Conservation (phyloP, 1,140 invertebrate genomes). For the Diuraphis noxia region DNA sequence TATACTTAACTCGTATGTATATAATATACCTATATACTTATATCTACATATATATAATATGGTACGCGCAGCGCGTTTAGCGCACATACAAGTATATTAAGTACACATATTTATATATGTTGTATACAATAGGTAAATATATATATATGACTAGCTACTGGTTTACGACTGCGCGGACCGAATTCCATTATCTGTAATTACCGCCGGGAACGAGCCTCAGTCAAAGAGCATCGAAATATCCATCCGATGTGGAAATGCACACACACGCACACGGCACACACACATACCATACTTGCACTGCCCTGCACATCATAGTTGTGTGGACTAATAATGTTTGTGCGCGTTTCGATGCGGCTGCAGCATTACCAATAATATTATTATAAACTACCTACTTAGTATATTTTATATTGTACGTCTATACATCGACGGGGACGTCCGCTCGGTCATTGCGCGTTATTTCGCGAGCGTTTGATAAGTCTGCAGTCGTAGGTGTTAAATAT, state of each 20-base stretch:
- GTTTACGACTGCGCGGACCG: background rate
- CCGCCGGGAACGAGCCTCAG: background rate
- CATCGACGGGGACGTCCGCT: background rate
- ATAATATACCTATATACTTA: background rate
- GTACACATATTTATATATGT: background rate
- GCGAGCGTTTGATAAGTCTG: no score
- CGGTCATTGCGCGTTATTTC: no score
- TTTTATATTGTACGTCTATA: background rate
- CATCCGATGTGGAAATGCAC: background rate
- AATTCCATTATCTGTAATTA: constrained; percentile 32
- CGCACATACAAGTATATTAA: background rate
- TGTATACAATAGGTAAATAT: background rate
- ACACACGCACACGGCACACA: background rate
- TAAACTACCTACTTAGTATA: no score
- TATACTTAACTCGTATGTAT: background rate
- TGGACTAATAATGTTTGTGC: background rate
- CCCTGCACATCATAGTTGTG: background rate
- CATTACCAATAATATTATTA: no score
- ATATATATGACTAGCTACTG: background rate
- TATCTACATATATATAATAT: background rate
- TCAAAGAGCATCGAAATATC: background rate
- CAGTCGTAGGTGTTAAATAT: no score
- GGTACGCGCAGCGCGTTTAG: background rate
- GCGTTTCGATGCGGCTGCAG: background rate
- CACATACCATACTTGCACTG: background rate